Evolutionary conservation across 2,888 invertebrate genomes (phyloP).

Genomic region (Hyposoter dolosus): DNA sequence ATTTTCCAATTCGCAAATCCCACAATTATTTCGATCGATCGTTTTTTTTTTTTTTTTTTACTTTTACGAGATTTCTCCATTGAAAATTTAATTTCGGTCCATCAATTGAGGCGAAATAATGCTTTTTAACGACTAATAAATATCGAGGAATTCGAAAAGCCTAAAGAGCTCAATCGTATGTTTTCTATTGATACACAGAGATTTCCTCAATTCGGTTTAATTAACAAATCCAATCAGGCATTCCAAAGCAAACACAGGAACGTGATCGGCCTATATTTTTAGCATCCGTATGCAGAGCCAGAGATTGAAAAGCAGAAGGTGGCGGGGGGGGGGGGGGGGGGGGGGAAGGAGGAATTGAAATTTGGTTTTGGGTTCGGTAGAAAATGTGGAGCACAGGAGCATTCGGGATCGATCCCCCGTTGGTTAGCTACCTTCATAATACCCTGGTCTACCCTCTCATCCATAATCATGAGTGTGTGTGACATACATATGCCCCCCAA

Average conservation of each 20-base stretch:
- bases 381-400: slow-evolving; percentile 65
- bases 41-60: too few relatives aligned
- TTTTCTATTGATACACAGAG: not conserved
- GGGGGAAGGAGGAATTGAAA: slow-evolving; percentile 30
- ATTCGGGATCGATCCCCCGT: slow-evolving; percentile 74
- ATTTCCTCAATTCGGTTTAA: slow-evolving; percentile 29
- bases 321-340: too few relatives aligned
- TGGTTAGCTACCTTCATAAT: slow-evolving; percentile 72
- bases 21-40: too few relatives aligned
- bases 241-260: slow-evolving; percentile 14
- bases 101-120: too few relatives aligned
- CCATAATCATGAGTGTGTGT: slow-evolving; percentile 81
- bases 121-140: not conserved
- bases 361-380: slow-evolving; percentile 45
- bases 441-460: slow-evolving; percentile 76
- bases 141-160: not conserved
- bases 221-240: slow-evolving; percentile 28
- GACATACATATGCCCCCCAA: slow-evolving; percentile 76
- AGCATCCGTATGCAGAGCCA: not conserved
- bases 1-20: not conserved
- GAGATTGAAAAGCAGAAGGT: not conserved
- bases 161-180: not conserved
- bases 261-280: slow-evolving; percentile 25
- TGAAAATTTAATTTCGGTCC: not conserved
- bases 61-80: too few relatives aligned